Evolutionary conservation across 2,113 vertebrate genomes (phyloP).

Genomic region (Cinclus cinclus): DNA sequence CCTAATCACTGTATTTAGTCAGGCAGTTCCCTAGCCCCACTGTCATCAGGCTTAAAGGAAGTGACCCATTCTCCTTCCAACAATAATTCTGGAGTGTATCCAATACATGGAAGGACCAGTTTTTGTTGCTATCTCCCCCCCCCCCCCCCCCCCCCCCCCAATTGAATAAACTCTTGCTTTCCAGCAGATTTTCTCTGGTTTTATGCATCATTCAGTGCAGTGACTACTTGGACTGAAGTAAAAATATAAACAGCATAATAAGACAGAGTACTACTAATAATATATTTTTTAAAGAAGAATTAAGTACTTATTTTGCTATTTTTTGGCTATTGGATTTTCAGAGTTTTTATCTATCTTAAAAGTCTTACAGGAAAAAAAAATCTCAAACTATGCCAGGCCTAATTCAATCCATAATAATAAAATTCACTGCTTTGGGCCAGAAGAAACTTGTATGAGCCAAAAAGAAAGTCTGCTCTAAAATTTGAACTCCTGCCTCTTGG

Average conservation of each 20-base stretch:
- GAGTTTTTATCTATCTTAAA: not conserved
- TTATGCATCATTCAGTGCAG: not conserved
- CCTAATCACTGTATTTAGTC: not conserved
- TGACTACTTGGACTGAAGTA: not conserved
- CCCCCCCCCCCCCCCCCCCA: fast-evolving
- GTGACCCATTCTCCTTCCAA: not conserved
- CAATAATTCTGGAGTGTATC: not conserved
- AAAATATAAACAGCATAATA: not conserved
- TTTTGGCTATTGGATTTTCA: not conserved
- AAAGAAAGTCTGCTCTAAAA: not conserved
- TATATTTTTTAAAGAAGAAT: not conserved
- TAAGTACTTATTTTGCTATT: not conserved
- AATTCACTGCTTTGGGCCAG: not conserved
- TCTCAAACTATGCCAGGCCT: not conserved
- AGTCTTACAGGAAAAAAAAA: not conserved
- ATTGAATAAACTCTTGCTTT: not conserved
- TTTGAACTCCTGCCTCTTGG: not conserved
- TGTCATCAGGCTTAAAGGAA: not conserved
- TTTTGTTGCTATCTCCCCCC: fast-evolving
- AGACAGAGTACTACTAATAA: not conserved
- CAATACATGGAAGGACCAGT: not conserved
- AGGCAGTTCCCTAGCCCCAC: not conserved
- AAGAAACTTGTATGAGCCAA: not conserved
- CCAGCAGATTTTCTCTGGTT: not conserved
- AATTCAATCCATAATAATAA: not conserved